Evolutionary conservation across 2,113 vertebrate species (phyloP), one percentile per base, ranked within the genome.

Genomic region (Ciconia boyciana): DNA sequence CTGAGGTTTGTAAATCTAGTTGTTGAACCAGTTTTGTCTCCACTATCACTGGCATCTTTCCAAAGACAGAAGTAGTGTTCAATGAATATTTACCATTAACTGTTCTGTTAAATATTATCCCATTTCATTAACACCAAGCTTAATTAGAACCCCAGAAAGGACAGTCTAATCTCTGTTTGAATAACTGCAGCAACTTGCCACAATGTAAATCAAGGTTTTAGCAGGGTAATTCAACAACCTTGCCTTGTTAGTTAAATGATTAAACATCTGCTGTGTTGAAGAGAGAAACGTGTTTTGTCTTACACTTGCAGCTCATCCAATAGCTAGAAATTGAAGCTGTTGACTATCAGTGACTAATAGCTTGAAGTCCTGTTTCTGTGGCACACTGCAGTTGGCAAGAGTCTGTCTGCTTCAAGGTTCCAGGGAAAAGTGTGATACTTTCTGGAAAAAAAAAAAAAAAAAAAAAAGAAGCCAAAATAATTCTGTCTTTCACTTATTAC

Each of bases 101-200:
- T 26, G 34, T 68, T 89, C 34, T 68, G 64, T 72, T 83, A 88
- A 92, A 83, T 66, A 87, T 71, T 61, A 71, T 71, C 80, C 72
- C 43, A 39, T 84, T 90, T 94, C 55, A 76, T 74, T 93, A 86
- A 87, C 43, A 70, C 36, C 46, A 83, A 71, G 49, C 78, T 81
- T 90, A 94, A 96, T 94, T 92, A 96, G 76, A 90, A 90, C 29
- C n/a, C 46, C 22, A 58, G 68, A 80, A 92, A 83, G 72, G 72
- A 87, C 46, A 54, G 62, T 49, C 46, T 93, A 87, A 94, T 94
- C 65, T 89, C 87, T 84, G 58, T 90, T 87, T 90, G 83, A 88
- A 85, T 93, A 84, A 79, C 84, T 88, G 61, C 44, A 93, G 84
- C 82, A 85, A 58, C 69, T 52, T 93, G 43, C 52, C 49, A 81